phyloP scores from a whole-genome alignment of 2,113 vertebrate species.

The Xenus cinereus region DNA sequence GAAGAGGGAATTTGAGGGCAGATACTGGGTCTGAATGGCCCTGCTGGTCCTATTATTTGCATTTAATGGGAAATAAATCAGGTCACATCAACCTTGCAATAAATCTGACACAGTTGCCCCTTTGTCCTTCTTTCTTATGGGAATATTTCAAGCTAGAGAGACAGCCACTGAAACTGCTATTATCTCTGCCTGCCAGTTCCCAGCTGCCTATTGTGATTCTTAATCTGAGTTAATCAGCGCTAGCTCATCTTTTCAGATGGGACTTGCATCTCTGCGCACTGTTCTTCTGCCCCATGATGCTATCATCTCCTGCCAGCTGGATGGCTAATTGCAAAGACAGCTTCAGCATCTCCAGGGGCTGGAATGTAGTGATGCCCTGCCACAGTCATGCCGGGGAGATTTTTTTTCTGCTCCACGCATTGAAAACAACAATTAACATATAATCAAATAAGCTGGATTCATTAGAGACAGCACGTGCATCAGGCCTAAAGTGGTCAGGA shows the following conservation, averaged over 20 bases:
- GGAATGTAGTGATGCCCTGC: not conserved
- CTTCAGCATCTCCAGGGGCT: not conserved
- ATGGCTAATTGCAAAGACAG: not conserved
- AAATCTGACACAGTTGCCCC: not conserved
- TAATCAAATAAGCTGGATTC: not conserved
- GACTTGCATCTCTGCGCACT: not conserved
- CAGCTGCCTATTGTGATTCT: slow-evolving; percentile 20
- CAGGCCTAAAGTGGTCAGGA: not conserved
- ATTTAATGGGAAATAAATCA: not conserved
- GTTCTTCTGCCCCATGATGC: not conserved
- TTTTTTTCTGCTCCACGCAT: not conserved
- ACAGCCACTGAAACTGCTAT: not conserved
- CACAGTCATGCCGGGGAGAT: not conserved
- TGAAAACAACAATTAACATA: not conserved
- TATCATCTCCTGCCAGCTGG: slow-evolving; percentile 24
- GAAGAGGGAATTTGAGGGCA: not conserved
- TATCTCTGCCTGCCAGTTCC: slow-evolving; percentile 13
- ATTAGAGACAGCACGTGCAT: not conserved
- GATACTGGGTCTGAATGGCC: not conserved
- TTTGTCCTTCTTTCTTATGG: not conserved
- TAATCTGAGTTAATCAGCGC: slow-evolving; percentile 43
- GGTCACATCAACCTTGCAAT: not conserved
- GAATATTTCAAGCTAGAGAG: not conserved
- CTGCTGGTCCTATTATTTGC: not conserved
- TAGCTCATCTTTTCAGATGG: slow-evolving; percentile 12